A percentile compares a stretch with the other conserved stretches of the same genome.
These are phyloP conservation scores for Willisornis vidua DNA, from an alignment of 2,113 vertebrate species.

Conservation along the genomic window DNA sequence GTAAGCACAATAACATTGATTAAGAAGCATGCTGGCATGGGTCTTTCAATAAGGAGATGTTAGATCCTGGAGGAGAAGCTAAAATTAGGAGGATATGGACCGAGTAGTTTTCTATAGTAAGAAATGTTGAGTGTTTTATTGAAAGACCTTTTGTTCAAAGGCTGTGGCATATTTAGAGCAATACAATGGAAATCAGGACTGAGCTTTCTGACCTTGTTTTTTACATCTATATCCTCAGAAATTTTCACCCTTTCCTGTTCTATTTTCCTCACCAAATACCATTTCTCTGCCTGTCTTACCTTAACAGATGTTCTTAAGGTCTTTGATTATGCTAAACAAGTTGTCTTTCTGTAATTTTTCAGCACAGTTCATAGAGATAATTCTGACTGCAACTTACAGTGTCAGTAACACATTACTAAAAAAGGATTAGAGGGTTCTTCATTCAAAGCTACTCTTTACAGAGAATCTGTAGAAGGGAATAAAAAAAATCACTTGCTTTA, in stretches of 20 bases:
- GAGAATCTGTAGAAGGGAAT: accelerated
- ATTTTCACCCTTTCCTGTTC: neutral
- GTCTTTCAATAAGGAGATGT: neutral
- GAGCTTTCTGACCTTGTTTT: neutral
- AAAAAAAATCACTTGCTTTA: neutral
- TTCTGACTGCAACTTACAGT: neutral
- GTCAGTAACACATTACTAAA: neutral
- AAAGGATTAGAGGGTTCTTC: neutral
- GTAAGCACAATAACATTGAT: neutral
- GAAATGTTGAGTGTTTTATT: neutral
- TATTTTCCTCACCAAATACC: neutral
- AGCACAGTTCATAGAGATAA: neutral
- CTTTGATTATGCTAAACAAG: neutral
- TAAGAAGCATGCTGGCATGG: neutral
- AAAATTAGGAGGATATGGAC: neutral
- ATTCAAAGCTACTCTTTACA: neutral
- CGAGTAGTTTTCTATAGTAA: neutral
- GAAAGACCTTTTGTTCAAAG: neutral
- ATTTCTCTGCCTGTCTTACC: neutral
- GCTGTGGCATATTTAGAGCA: neutral
- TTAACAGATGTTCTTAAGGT: neutral
- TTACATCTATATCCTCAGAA: neutral
- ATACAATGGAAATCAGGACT: neutral
- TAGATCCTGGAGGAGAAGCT: neutral
- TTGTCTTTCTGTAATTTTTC: neutral